phyloP scores from a whole-genome alignment of 2,888 invertebrate species.

The Hirtodrosophila cameraria region DNA sequence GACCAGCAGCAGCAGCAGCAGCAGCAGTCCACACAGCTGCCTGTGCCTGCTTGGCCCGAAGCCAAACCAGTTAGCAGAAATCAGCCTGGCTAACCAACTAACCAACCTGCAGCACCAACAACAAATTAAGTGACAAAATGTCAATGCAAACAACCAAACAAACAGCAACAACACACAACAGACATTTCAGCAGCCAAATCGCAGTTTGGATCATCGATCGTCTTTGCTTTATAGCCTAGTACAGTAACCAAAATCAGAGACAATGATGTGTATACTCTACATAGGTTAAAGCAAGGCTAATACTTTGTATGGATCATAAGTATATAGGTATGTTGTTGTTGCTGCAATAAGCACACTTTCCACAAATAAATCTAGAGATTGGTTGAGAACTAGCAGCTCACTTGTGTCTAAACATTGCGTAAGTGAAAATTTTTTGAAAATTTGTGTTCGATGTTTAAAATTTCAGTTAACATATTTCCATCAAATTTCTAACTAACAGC shows the following conservation, averaged over 20 bases:
- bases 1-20: conserved; percentile 44
- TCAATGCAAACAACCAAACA: conserved; percentile 67
- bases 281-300: too few relatives aligned
- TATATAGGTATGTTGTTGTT: too few relatives aligned
- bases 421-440: too few relatives aligned
- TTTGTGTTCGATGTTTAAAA: too few relatives aligned
- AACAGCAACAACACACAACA: conserved; percentile 16
- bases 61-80: conserved; percentile 44
- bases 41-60: conserved; percentile 30
- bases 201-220: conserved; percentile 35
- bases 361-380: too few relatives aligned
- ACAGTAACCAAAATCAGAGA: neutral
- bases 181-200: conserved; percentile 36
- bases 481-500: too few relatives aligned
- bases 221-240: neutral
- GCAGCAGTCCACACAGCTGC: conserved; percentile 38
- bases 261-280: conserved; percentile 4
- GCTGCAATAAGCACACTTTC: too few relatives aligned
- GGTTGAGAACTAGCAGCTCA: too few relatives aligned
- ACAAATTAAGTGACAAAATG: conserved; percentile 81
- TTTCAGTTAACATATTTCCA: too few relatives aligned
- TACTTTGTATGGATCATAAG: too few relatives aligned
- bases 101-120: conserved; percentile 53
- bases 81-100: conserved; percentile 38
- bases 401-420: too few relatives aligned